Percentiles rank a stretch among this genome's conserved stretches.
These are phyloP conservation scores for Gobionotothen gibberifrons DNA, from an alignment of 2,797 vertebrate species.

Conservation along the genomic window DNA sequence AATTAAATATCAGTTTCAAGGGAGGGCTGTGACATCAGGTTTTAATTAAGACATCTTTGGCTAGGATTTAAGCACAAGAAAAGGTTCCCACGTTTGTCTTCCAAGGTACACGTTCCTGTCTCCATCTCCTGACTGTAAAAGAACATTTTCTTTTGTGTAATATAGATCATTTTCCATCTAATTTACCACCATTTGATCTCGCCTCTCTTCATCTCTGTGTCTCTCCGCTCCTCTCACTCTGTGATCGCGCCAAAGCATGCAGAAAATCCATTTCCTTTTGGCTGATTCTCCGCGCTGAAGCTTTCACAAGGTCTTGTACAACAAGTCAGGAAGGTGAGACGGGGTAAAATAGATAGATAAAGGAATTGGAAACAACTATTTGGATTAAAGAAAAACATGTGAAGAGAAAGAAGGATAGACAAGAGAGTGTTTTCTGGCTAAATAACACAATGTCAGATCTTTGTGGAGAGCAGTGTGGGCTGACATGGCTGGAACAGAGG, in stretches of 20 bases:
- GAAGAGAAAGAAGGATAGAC: constrained; percentile 24
- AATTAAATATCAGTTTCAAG: constrained; percentile 16
- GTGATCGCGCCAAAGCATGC: constrained; percentile 26
- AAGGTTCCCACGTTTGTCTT: not conserved
- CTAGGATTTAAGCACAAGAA: constrained; percentile 1
- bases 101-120: constrained; percentile 6
- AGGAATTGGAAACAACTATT: constrained; percentile 15
- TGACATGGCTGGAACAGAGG: constrained; percentile 64
- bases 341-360: not conserved
- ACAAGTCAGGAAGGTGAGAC: constrained; percentile 15
- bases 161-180: constrained; percentile 20
- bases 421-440: constrained; percentile 50
- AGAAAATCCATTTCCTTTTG: constrained; percentile 60
- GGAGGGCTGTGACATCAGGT: constrained; percentile 18
- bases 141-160: constrained; percentile 8
- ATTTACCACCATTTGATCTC: constrained; percentile 24
- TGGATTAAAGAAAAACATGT: constrained; percentile 36
- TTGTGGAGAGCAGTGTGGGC: constrained; percentile 47
- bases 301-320: constrained; percentile 53
- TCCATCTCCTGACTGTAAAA: constrained; percentile 1
- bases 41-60: constrained; percentile 6
- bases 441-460: constrained; percentile 54
- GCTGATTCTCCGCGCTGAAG: constrained; percentile 51
- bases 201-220: not conserved
- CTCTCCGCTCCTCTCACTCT: constrained; percentile 21